Conservation (phyloP, 2,113 vertebrate species). For the Typhlomys cinereus region DNA sequence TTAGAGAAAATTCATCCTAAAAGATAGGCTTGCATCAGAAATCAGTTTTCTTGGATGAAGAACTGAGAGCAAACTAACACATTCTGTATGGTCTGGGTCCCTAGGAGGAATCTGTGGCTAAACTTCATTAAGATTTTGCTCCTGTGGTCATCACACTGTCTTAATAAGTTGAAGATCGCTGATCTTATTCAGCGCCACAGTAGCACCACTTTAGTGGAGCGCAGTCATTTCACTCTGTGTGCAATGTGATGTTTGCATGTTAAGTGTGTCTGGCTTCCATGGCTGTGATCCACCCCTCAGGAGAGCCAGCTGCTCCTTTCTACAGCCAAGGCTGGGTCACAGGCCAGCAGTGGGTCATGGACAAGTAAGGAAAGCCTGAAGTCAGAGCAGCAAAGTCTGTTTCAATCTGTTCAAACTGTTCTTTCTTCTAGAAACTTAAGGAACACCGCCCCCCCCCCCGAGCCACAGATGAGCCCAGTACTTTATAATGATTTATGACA, state of each 20-base stretch:
- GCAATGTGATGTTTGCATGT: background rate
- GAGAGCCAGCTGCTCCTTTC: fast-evolving
- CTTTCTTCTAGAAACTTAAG: background rate
- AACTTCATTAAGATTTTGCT: background rate
- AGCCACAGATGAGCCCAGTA: background rate
- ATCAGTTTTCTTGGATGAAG: background rate
- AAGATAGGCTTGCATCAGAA: background rate
- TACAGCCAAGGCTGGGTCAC: background rate
- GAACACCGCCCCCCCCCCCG: no score
- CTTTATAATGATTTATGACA: background rate
- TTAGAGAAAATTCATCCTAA: background rate
- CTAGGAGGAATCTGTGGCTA: background rate
- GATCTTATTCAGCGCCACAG: background rate
- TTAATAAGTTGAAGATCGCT: background rate
- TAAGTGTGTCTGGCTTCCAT: fast-evolving
- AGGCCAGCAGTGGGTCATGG: background rate
- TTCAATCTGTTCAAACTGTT: fast-evolving
- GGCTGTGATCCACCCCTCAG: fast-evolving
- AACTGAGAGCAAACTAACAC: background rate
- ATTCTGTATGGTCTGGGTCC: background rate
- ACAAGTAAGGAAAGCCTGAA: no score
- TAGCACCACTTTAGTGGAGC: background rate
- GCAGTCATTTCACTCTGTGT: background rate
- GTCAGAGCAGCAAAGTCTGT: fast-evolving
- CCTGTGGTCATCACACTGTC: background rate